phyloP scores from a whole-genome alignment of 2,888 invertebrate species.

The Mechanitis mazaeus region DNA sequence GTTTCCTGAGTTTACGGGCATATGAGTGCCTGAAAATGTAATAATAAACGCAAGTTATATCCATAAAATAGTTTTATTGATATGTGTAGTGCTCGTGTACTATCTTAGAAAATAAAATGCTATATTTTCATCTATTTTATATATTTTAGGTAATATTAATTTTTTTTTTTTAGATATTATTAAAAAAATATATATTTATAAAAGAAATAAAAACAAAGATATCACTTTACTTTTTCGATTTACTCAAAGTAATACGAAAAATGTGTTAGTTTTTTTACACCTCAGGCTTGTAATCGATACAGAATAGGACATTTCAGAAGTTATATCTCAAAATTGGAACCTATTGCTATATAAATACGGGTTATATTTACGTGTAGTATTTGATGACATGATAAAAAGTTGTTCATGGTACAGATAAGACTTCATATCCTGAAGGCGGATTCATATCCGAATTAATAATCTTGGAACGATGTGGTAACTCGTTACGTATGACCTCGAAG shows the following conservation, averaged over 20 bases:
- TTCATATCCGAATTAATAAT: conserved; percentile 73
- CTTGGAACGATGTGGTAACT: conserved; percentile 58
- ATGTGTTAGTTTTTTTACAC: conserved; percentile 28
- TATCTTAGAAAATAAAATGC: too few species aligned
- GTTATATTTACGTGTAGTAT: conserved; percentile 11
- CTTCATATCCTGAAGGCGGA: conserved; percentile 51
- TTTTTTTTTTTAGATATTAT: too few species aligned
- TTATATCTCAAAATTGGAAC: neutral
- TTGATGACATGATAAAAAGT: conserved; percentile 27
- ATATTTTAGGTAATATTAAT: too few species aligned
- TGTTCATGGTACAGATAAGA: conserved; percentile 44
- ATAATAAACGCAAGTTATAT: too few species aligned
- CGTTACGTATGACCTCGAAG: conserved; percentile 51
- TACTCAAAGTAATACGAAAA: conserved; percentile 6
- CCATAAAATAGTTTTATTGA: too few species aligned
- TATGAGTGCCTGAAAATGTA: too few species aligned
- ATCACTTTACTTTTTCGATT: conserved; percentile 18
- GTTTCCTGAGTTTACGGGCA: too few species aligned
- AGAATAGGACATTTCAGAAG: conserved; percentile 25
- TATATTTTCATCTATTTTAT: too few species aligned
- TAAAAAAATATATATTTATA: neutral
- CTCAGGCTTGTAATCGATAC: conserved; percentile 50
- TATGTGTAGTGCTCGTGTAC: too few species aligned
- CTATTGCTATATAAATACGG: neutral
- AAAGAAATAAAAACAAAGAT: neutral